phyloP scores from a whole-genome alignment of 2,797 vertebrate genomes.

The Heteromormyrus szaboi region DNA sequence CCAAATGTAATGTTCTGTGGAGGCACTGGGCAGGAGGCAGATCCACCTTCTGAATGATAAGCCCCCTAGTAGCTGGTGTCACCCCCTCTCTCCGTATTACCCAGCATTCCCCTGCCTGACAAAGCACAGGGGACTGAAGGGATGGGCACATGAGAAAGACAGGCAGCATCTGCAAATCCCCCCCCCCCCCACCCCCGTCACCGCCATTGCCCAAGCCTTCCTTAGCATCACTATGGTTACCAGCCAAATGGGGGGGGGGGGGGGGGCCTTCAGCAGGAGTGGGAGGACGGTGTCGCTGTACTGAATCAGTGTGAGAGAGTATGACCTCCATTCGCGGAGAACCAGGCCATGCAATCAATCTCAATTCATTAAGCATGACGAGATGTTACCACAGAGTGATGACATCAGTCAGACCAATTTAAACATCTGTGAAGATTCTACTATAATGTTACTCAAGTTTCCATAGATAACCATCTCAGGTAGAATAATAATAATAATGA shows the following conservation, averaged over 20 bases:
- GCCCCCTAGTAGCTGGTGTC: not conserved
- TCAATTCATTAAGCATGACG: not conserved
- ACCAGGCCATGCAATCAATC: not conserved
- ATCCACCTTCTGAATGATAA: not conserved
- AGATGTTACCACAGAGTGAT: not conserved
- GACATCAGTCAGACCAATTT: not conserved
- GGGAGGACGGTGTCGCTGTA: not conserved
- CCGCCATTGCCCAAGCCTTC: not conserved
- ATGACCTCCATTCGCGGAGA: not conserved
- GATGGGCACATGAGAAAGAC: not conserved
- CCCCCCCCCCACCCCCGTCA: not conserved
- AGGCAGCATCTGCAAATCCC: not conserved
- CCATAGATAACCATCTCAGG: not conserved
- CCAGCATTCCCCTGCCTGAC: not conserved
- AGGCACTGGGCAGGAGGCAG: not conserved
- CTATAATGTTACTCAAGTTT: not conserved
- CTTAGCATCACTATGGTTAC: not conserved
- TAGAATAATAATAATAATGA: not conserved
- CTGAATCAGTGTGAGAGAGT: not conserved
- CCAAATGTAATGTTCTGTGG: not conserved
- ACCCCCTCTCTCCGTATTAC: not conserved
- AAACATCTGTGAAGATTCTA: not conserved
- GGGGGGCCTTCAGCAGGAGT: not conserved
- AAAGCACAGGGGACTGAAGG: not conserved
- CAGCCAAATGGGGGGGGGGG: not conserved